A percentile compares a stretch with the other conserved stretches of the same genome.
Conservation (phyloP, 2,113 vertebrate species). For the Bujurquina vittata region DNA sequence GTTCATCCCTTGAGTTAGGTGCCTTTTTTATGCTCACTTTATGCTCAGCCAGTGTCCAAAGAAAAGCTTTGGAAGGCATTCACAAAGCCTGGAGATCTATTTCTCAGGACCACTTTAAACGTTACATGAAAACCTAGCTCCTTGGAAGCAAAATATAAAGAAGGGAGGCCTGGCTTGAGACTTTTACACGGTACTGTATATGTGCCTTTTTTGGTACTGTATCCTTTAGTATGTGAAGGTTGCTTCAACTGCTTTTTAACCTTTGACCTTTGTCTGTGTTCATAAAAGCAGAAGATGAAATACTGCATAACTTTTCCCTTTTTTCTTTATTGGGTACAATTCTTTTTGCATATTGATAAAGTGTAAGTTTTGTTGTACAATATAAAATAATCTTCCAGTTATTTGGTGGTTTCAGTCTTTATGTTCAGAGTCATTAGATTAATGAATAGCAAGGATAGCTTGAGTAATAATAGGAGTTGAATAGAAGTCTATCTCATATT, state of each 20-base stretch:
- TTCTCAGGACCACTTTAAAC: too few relatives aligned
- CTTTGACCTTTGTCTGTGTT: too few relatives aligned
- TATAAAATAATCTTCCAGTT: neutral
- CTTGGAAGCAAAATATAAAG: too few relatives aligned
- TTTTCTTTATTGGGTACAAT: neutral
- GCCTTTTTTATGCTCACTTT: too few relatives aligned
- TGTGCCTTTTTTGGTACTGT: neutral
- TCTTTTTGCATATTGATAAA: neutral
- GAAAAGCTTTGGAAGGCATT: too few relatives aligned
- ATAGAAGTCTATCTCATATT: neutral
- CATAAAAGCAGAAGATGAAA: too few relatives aligned
- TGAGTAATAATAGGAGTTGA: constrained; percentile 26
- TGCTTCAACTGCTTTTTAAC: too few relatives aligned
- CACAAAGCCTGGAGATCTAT: neutral
- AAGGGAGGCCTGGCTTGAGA: too few relatives aligned
- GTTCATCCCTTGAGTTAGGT: too few relatives aligned
- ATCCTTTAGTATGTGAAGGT: neutral
- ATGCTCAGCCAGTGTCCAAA: too few relatives aligned
- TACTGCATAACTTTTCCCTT: neutral
- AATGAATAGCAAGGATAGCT: neutral
- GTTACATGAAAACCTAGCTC: too few relatives aligned
- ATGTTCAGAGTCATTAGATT: constrained; percentile 18
- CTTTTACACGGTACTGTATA: too few relatives aligned
- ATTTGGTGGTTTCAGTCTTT: constrained; percentile 7
- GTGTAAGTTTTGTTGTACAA: neutral